Base-by-base conservation (phyloP, 2,797 vertebrate species). In the Simalia tracyae region DNA sequence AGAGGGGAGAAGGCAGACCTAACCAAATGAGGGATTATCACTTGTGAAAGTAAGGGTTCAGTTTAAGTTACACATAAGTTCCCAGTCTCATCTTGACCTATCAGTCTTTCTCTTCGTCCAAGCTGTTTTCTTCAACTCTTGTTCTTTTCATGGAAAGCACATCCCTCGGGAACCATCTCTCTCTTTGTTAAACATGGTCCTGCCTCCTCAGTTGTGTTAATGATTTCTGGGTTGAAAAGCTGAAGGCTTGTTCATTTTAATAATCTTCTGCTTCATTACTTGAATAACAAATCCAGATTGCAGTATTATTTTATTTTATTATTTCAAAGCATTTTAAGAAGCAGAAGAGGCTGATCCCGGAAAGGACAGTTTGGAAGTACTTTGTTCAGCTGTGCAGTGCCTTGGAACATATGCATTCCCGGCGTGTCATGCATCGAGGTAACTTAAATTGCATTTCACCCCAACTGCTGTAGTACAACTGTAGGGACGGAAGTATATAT, bases 311-410 rank as follows among this genome's bases (percentile, higher is more conserved):
- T 5, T 81, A 31, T 61, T 64, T 92, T 91, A 91, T 60, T 87
- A 56, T 95, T 95, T 91, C 93, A 61, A 96, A 99, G 99, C 99
- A 99, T 97, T 99, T 99, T 98, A 99, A 99, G 98, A 99, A 99
- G 95, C 98, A 99, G 96, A 98, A 98, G 97, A 98, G 98, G 92
- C 97, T 99, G 95, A 99, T 99, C 96, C 99, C 99, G n/a, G 99
- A 99, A 97, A 98, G 98, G 97, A 99, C 99, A 0, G 98, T 99
- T 92, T 99, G 99, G 99, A 99, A 99, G 95, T 99, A 99, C 97
- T 99, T 99, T 95, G 99, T 99, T 95, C 99, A 99, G 96, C 98
- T 99, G 89, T 99, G 99, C 98, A 99, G 99, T 91, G 99, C 99
- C 0, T 96, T 99, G 95, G 99, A 99, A 95, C 99, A 99, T 91